These are phyloP conservation scores for Poecilia wingei DNA, from an alignment of 2,797 vertebrate genomes.

Conservation along the genomic window DNA sequence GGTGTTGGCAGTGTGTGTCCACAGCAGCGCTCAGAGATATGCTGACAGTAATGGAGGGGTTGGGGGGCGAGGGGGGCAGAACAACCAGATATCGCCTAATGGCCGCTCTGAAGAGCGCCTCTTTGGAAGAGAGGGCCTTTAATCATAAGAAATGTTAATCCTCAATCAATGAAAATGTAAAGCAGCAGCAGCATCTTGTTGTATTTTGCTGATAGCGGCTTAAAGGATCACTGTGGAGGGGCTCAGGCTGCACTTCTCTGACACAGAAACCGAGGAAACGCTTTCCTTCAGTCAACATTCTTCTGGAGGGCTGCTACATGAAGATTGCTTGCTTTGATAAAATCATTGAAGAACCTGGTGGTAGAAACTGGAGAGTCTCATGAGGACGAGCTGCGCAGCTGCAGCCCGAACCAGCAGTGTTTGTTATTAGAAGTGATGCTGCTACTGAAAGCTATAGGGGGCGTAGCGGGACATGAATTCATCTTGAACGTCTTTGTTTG, in stretches of 20 bases:
- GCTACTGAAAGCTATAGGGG: neutral
- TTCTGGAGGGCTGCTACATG: constrained; percentile 17
- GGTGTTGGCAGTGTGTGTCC: constrained; percentile 20
- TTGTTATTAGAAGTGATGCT: neutral
- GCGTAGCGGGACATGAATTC: neutral
- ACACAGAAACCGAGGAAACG: constrained; percentile 30
- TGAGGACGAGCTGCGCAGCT: neutral
- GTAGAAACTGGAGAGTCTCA: neutral
- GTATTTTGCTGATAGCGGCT: constrained; percentile 77
- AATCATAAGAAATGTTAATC: constrained; percentile 69
- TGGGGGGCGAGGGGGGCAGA: constrained; percentile 4
- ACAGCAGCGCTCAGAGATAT: constrained; percentile 32
- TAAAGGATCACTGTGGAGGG: constrained; percentile 62
- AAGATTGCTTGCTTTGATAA: constrained; percentile 35
- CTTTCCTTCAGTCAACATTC: constrained; percentile 26
- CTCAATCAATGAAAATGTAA: constrained; percentile 77
- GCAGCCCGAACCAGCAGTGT: neutral
- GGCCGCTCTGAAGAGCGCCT: constrained; percentile 31
- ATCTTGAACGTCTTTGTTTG: neutral
- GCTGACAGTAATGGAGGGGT: constrained; percentile 40
- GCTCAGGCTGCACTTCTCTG: constrained; percentile 64
- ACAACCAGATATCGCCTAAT: constrained; percentile 31
- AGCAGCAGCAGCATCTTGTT: constrained; percentile 55
- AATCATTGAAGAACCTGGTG: constrained; percentile 23
- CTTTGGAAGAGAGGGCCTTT: constrained; percentile 47